These are phyloP conservation scores for Norana najaformis DNA, from an alignment of 2,888 invertebrate genomes.

Conservation along the genomic window DNA sequence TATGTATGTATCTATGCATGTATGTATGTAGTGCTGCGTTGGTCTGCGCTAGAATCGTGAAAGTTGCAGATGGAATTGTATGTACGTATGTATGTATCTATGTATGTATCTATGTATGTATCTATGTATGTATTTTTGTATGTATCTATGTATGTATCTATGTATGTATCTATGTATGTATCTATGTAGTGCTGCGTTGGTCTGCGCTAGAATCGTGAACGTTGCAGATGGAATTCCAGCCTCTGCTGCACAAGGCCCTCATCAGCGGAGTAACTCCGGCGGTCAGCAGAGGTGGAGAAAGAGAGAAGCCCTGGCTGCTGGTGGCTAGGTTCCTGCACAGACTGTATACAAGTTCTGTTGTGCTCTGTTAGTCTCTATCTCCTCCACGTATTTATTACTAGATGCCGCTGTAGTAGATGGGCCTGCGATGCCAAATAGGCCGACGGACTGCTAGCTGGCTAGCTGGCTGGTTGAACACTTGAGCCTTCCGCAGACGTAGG, in stretches of 20 bases:
- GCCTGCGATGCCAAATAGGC: neutral
- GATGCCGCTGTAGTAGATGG: neutral
- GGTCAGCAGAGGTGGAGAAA: neutral
- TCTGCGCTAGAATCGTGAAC: neutral
- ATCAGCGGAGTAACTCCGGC: neutral
- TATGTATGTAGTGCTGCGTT: too few relatives aligned
- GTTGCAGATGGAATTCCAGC: neutral
- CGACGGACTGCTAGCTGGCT: neutral
- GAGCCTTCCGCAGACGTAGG: neutral
- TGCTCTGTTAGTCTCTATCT: neutral
- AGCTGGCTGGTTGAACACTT: neutral
- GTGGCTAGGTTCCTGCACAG: neutral
- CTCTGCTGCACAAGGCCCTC: neutral
- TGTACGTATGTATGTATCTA: too few relatives aligned
- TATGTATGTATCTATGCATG: too few relatives aligned
- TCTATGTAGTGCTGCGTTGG: neutral
- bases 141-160: too few relatives aligned
- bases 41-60: too few relatives aligned
- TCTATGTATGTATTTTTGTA: too few relatives aligned
- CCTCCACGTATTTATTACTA: neutral
- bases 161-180: too few relatives aligned
- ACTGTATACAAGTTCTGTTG: neutral
- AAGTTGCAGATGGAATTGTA: too few relatives aligned
- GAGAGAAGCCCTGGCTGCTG: neutral
- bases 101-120: too few relatives aligned